Evolutionary conservation across 2,113 vertebrate genomes (phyloP).

Genomic region (Chloroceryle aenea): DNA sequence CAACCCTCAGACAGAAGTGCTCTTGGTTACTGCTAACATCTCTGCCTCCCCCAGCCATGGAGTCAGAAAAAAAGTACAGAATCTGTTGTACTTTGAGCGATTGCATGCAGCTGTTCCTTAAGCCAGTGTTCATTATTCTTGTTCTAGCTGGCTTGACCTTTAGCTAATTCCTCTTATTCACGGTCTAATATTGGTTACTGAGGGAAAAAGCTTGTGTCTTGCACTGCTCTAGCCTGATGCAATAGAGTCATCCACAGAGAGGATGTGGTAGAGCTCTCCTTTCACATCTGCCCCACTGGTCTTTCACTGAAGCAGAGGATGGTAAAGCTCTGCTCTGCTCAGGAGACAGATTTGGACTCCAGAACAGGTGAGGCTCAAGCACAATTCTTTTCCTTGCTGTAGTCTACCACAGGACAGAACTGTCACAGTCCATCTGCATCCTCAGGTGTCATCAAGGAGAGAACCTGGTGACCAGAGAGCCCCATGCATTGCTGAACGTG

Average conservation of each 20-base stretch:
- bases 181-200: conserved; percentile 41
- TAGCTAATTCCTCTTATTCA: conserved; percentile 54
- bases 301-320: neutral
- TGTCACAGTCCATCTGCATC: neutral
- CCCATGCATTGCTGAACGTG: neutral
- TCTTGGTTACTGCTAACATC: neutral
- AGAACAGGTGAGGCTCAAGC: neutral
- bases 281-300: neutral
- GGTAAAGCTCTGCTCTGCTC: neutral
- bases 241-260: neutral
- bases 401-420: neutral
- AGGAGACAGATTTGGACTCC: neutral
- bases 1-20: neutral
- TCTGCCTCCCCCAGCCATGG: neutral
- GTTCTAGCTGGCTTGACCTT: conserved; percentile 55
- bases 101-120: conserved; percentile 51
- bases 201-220: neutral
- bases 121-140: conserved; percentile 26
- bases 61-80: conserved; percentile 11
- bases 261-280: neutral
- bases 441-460: neutral
- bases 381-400: neutral
- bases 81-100: conserved; percentile 28
- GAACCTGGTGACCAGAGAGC: neutral
- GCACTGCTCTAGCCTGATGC: neutral